Base-by-base conservation (phyloP, 2,797 vertebrate species). In the Lutjanus argentimaculatus region DNA sequence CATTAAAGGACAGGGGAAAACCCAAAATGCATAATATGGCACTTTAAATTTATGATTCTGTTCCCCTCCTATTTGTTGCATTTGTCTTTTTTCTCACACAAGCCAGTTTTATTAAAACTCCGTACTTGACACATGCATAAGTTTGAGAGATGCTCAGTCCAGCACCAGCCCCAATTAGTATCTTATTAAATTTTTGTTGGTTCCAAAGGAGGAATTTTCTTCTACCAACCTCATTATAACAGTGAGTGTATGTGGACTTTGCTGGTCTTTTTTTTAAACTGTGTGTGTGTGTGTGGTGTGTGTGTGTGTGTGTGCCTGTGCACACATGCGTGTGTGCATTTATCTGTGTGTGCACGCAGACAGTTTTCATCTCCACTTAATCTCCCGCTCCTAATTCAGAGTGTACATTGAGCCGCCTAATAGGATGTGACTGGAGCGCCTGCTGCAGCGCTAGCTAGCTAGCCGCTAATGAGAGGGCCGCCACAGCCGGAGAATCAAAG, bases 321-420 rank as follows among this genome's bases (percentile, higher is more conserved):
- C 7, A 9, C 5, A 40, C 53, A 13, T 65, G 19, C 19, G 48
- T 58, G 62, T 66, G 67, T 75, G 76, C 6, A 17, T 48, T 4
- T 66, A 5, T 61, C 5, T 68, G 64, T 77, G 74, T 76, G 82
- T 83, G 76, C 55, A 77, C 12, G 21, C 80, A 85, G 82, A 84
- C 89, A 76, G 86, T 93, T 93, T 93, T 92, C 92, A 89, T 92
- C 91, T 92, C 89, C 85, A 91, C 89, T 90, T 94, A 94, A 95
- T 95, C 94, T 94, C 91, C 85, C 1, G 87, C 83, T 91, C 88
- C 91, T 93, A 92, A 95, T 95, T 95, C 93, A 93, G 89, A 89
- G 91, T 88, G 94, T 86, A 95, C 92, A 87, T 86, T 92, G 93
- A 93, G 91, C 89, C 90, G 89, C 88, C 93, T 94, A 95, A 95